Percentiles rank a stretch among this genome's conserved stretches.
Conservation (phyloP, 2,797 vertebrate species). For the Acanthurus tractus region DNA sequence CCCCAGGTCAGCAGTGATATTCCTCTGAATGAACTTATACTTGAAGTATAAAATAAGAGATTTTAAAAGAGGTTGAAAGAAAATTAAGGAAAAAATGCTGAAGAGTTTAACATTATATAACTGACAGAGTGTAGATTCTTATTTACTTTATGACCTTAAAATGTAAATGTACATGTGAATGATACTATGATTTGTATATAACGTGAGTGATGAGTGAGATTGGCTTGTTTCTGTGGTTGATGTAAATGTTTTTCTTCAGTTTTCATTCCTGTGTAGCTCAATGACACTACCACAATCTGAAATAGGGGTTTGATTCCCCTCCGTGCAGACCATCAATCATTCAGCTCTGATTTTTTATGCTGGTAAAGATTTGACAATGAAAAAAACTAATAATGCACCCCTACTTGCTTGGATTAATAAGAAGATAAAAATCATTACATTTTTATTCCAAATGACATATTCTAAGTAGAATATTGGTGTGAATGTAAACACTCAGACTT, state of each 20-base stretch:
- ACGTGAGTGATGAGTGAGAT: slow-evolving; percentile 16
- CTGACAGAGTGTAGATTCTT: slow-evolving; percentile 56
- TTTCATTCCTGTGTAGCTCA: slow-evolving; percentile 27
- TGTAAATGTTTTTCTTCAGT: slow-evolving; percentile 1
- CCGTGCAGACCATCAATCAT: slow-evolving; percentile 22
- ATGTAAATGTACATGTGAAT: slow-evolving; percentile 63
- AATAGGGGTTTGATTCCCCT: neutral
- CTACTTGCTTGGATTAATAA: neutral
- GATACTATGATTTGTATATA: slow-evolving; percentile 50
- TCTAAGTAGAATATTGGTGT: slow-evolving; percentile 27
- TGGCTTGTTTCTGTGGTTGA: slow-evolving; percentile 21
- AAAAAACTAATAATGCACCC: neutral
- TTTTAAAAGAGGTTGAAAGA: slow-evolving; percentile 47
- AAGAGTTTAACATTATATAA: slow-evolving; percentile 41
- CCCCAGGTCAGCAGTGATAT: slow-evolving; percentile 39
- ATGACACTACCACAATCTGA: neutral
- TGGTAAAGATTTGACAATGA: neutral
- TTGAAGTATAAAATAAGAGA: slow-evolving; percentile 51
- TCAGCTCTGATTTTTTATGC: neutral
- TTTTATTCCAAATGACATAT: neutral
- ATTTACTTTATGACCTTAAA: slow-evolving; percentile 57
- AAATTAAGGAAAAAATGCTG: slow-evolving; percentile 14
- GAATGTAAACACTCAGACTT: slow-evolving; percentile 21
- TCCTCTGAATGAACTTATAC: slow-evolving; percentile 62
- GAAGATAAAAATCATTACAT: too few relatives aligned